phyloP scores from a whole-genome alignment of 1,140 invertebrate genomes.

The Drosophila kanapiae region DNA sequence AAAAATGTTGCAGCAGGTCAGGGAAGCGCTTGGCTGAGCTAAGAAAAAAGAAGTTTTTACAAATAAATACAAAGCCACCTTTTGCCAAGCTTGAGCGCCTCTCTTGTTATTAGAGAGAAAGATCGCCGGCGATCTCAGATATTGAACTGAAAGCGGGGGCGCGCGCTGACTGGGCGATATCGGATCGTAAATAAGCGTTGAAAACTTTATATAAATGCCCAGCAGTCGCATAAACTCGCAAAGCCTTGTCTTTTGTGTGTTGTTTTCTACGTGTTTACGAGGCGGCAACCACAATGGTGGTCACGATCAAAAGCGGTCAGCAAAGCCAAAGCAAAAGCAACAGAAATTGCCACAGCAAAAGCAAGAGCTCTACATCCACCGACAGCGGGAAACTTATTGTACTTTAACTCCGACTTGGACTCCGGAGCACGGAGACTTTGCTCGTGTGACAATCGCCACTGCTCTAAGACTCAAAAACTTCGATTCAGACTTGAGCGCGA shows the following conservation, averaged over 20 bases:
- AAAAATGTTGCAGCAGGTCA: conserved; percentile 34
- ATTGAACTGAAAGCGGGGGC: conserved; percentile 32
- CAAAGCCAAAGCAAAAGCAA: conserved; percentile 21
- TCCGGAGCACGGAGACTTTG: conserved; percentile 9
- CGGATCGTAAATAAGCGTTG: conserved; percentile 79
- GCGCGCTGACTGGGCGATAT: conserved; percentile 36
- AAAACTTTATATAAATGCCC: conserved; percentile 81
- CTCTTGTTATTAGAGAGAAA: conserved; percentile 27
- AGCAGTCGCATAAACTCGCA: conserved; percentile 69
- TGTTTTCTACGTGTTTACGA: conserved; percentile 72
- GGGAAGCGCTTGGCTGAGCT: conserved; percentile 40
- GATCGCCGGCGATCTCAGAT: conserved; percentile 27
- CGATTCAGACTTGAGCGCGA: conserved; percentile 4
- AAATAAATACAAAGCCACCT: conserved; percentile 6
- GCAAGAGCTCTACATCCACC: neutral
- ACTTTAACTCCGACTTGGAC: conserved; percentile 42
- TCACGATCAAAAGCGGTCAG: conserved; percentile 82
- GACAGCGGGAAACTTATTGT: conserved; percentile 47
- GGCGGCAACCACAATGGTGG: conserved; percentile 81
- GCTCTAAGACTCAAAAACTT: conserved; percentile 32
- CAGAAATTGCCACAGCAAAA: conserved; percentile 16
- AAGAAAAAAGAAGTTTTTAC: conserved; percentile 1
- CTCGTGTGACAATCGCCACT: conserved; percentile 73
- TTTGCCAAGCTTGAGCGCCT: conserved; percentile 34
- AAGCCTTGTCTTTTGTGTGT: conserved; percentile 25